These are phyloP conservation scores for Terrapene triunguis DNA, from an alignment of 2,113 vertebrate genomes.

Conservation along the genomic window DNA sequence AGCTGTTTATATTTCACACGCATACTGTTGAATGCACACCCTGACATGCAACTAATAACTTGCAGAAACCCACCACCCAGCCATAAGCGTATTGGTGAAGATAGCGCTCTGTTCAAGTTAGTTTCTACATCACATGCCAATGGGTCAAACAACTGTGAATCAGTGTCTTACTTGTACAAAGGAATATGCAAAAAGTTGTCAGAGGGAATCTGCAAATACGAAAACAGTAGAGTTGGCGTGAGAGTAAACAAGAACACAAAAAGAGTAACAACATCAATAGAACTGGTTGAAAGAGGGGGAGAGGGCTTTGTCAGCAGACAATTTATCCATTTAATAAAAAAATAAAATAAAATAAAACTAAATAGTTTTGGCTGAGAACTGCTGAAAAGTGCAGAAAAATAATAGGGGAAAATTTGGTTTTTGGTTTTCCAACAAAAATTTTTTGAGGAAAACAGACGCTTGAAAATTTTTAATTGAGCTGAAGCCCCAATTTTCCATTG, in stretches of 20 bases:
- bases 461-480: background rate
- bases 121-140: background rate
- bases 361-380: background rate
- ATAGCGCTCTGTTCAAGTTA: background rate
- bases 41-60: background rate
- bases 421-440: fast-evolving
- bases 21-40: background rate
- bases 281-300: background rate
- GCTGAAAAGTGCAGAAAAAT: fast-evolving
- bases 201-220: background rate
- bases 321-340: background rate
- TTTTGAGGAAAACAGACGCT: background rate
- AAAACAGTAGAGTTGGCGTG: fast-evolving
- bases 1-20: background rate
- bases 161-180: background rate
- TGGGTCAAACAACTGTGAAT: background rate
- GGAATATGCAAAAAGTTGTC: background rate
- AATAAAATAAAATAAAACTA: background rate
- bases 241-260: fast-evolving
- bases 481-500: fast-evolving
- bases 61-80: background rate
- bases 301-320: background rate
- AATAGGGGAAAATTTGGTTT: fast-evolving
- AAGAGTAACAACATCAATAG: background rate
- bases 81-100: background rate